phyloP scores from a whole-genome alignment of 2,797 vertebrate species.

The Dipus sagitta region DNA sequence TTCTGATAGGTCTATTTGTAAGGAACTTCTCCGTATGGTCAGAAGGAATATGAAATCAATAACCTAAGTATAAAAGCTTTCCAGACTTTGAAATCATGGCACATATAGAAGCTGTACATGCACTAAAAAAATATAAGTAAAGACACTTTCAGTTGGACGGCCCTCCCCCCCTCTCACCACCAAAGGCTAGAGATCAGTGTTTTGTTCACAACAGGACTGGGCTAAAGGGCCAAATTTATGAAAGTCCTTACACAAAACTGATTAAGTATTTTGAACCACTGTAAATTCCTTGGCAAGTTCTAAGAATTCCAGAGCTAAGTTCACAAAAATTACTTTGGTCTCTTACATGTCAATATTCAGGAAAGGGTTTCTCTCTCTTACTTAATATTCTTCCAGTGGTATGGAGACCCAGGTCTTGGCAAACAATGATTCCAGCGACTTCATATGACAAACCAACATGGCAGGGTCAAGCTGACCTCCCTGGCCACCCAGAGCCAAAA shows the following conservation, averaged over 20 bases:
- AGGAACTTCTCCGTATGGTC: slow-evolving; percentile 30
- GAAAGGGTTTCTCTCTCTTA: slow-evolving; percentile 9
- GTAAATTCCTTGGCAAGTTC: slow-evolving; percentile 1
- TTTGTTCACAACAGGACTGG: neutral
- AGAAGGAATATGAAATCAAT: slow-evolving; percentile 1
- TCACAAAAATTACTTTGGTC: slow-evolving; percentile 38
- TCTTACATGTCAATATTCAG: slow-evolving; percentile 21
- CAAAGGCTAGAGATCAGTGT: neutral
- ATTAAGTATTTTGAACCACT: slow-evolving; percentile 20
- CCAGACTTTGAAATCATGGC: neutral
- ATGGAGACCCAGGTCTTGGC: neutral
- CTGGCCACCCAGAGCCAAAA: neutral
- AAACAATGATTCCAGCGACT: slow-evolving; percentile 53
- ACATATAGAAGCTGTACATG: neutral
- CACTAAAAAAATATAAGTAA: neutral
- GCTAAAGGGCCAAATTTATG: neutral
- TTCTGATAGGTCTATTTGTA: neutral
- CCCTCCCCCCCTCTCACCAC: neutral
- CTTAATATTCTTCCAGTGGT: neutral
- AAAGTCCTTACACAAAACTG: neutral
- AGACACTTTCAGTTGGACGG: neutral
- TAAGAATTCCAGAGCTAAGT: slow-evolving; percentile 51
- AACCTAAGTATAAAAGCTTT: neutral
- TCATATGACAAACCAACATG: slow-evolving; percentile 21
- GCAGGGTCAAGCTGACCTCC: slow-evolving; percentile 68